Evolutionary conservation across 2,888 invertebrate species (phyloP), one percentile per base, ranked within the genome.

Genomic region (Catocala fraxini): DNA sequence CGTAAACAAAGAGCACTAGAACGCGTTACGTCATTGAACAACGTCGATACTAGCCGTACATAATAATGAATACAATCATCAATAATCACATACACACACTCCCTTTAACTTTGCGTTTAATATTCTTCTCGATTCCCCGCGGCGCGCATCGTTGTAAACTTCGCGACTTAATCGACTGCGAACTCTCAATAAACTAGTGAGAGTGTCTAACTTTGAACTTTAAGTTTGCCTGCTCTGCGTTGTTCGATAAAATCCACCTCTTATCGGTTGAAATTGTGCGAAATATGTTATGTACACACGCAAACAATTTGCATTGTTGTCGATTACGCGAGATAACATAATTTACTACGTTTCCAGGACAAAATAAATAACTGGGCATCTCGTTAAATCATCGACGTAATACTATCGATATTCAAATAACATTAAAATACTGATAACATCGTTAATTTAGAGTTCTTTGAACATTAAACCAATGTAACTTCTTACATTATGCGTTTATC

Each of bases 211-310:
- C 46, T 64, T 58, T 42, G 12, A 41, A 51, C 56, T 61, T 46
- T 59, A 48, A 66, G 61, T 70, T 72, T 64, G 60, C 41, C 54
- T 51, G 63, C 53, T 60, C 52, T 34, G 7, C 15, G 52, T 6
- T 34, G 51, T 49, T 47, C 35, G 35, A 60, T 58, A 56, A 63
- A 70, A 61, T 55, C 53, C 11, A 6, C 25, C 9, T 34, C 35
- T 51, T 51, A 51, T 51, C 51, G 7, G 51, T 51, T 35, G 51
- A 12, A 9, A 35, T 12, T 51, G 35, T 35, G 51, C 13, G 34
- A 51, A 35, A 51, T 51, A 35, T 51, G 51, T 51, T 51, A 51
- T 39, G 4, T 25, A 46, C 12, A 46, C 46, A 35, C 35, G 39
- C 15, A 51, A 35, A 11, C 51, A 51, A 51, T 35, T 48, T 34